These are phyloP conservation scores for Ophioderma brevispina DNA, from an alignment of 35 echinoderm and acorn worm genomes.

Conservation along the genomic window DNA sequence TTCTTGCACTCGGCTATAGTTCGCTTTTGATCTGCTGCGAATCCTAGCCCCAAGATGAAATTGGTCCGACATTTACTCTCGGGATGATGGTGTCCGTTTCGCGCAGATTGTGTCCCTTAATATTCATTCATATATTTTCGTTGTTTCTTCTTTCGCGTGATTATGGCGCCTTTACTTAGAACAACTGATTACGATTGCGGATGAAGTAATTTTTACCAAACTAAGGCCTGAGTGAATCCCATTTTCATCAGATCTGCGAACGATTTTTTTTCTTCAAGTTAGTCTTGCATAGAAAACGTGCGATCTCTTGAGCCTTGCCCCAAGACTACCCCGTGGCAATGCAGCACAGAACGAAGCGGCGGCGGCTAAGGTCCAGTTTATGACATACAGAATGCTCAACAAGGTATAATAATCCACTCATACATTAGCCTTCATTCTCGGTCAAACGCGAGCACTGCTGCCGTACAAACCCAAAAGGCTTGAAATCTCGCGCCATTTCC, in stretches of 20 bases:
- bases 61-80: background rate
- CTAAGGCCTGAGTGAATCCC: background rate
- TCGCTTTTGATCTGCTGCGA: background rate
- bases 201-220: background rate
- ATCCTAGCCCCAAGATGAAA: background rate
- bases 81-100: too few relatives aligned
- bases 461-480: too few relatives aligned
- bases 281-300: background rate
- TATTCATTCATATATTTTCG: conserved; percentile 4
- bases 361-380: background rate
- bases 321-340: background rate
- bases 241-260: background rate
- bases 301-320: background rate
- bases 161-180: too few relatives aligned
- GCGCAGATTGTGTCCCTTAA: background rate
- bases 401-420: background rate
- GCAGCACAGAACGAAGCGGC: background rate
- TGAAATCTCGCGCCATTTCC: too few relatives aligned
- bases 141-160: too few relatives aligned
- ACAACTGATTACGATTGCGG: too few relatives aligned
- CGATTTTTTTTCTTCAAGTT: background rate
- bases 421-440: too few relatives aligned
- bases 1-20: background rate
- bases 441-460: too few relatives aligned
- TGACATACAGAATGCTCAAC: background rate